Base-by-base conservation (phyloP, 2,113 vertebrate species). In the Bubo bubo region DNA sequence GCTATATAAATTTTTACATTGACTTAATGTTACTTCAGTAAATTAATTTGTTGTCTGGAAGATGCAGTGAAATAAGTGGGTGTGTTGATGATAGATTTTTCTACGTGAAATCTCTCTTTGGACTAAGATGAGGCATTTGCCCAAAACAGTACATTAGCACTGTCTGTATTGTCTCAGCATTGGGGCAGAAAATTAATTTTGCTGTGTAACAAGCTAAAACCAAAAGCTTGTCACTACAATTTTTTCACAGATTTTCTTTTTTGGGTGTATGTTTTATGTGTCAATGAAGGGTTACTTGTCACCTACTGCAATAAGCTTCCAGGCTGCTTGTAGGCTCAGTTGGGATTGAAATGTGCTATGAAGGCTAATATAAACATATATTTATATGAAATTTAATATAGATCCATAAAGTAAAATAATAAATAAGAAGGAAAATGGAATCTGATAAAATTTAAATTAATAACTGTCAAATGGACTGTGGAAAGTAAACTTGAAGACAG, bases 121-220 rank as follows among this genome's bases (percentile, higher is more conserved):
- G 74, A 82, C 56, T 81, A 94, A 95, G 62, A 58, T 80, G 85
- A 95, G 56, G 76, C 20, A 55, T 79, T 93, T 82, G 43, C 62
- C 24, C 59, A 72, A 86, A 59, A 45, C n/a, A 88, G 13, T 93
- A 73, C 30, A 83, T 90, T 83, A 85, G n/a, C 47, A 88, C 28
- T 86, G 30, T 55, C 72, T 93, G 49, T 76, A 93, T 34, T 86
- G 50, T 86, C 84, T 92, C 92, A 82, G 79, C 62, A 88, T 7
- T 95, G 93, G 92, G 62, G n/a, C 74, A 86, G 67, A 80, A 93
- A 90, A 93, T 75, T 93, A 93, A 95, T 95, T 92, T 91, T 49
- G 24, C 71, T 92, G 53, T 49, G 49, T 76, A 95, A 92, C 6
- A 72, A 92, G 66, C 79, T 90, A 85, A 81, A 74, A 68, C 12